Evolutionary conservation across 1,140 invertebrate species (phyloP), one percentile per base, ranked within the genome.

Genomic region (Drosophila varians): DNA sequence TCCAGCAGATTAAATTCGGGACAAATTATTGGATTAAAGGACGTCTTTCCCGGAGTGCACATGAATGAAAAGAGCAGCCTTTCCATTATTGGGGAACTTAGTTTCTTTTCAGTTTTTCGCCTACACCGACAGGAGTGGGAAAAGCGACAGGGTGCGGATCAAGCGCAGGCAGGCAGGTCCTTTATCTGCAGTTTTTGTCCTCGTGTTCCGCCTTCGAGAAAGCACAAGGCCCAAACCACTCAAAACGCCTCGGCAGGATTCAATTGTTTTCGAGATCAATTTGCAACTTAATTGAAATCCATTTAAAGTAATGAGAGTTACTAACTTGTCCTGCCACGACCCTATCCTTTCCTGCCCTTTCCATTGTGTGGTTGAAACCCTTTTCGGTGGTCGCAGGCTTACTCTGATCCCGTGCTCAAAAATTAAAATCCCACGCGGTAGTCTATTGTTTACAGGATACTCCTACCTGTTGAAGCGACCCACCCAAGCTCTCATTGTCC

Each of bases 251-350:
- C 82, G 80, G 9, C 77, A 49, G 83, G 66, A 79, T 45, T 90
- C 80, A 86, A 86, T 90, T 90, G 88, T 90, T 88, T 84, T 76
- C 69, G 77, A 70, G 83, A 90, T 90, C 88, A 90, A 90, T 90
- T 90, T 90, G 87, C 70, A 86, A 84, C 77, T 79, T 90, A 90
- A 90, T 90, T 90, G 79, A 90, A 90, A 90, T 90, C 88, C 83
- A 90, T 90, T 90, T 90, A 88, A 90, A 90, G 84, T 90, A 90
- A 90, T 90, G 88, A 88, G 87, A 87, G 82, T 87, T 87, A 87
- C 82, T 86, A 87, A 87, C 82, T 82, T 87, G 80, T 71, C 58
- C 72, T 70, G 43, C 60, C 55, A 54, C 56, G 61, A 57, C 34
- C 46, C 51, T 26, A 19, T 57, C 48, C 66, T 64, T 61, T 53